These are phyloP conservation scores for Amblyjoppa fuscipennis DNA, from an alignment of 2,888 invertebrate genomes.

Conservation along the genomic window DNA sequence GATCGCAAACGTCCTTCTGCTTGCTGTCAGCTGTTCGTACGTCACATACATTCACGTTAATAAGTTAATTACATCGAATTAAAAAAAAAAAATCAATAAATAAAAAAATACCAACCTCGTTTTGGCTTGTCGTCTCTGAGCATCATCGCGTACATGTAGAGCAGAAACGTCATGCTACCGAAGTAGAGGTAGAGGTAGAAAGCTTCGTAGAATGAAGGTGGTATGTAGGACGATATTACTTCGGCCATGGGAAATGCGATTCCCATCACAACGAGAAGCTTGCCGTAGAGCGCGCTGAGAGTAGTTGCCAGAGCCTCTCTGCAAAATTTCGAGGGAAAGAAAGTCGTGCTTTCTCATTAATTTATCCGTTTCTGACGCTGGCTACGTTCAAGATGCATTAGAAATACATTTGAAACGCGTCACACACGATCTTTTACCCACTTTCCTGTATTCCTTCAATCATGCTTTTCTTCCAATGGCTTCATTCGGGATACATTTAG, in stretches of 20 bases:
- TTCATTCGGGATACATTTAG: no score
- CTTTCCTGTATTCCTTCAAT: no score
- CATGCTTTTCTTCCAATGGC: no score
- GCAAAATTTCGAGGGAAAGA: slow-evolving; percentile 36
- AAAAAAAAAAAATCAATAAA: background rate
- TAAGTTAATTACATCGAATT: background rate
- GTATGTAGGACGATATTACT: slow-evolving; percentile 97
- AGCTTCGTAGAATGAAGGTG: slow-evolving; percentile 96
- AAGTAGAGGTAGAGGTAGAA: slow-evolving; percentile 95
- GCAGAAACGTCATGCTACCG: slow-evolving; percentile 93
- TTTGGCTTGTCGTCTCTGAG: slow-evolving; percentile 88
- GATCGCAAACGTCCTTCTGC: slow-evolving; percentile 83
- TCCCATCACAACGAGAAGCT: slow-evolving; percentile 97
- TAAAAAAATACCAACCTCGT: slow-evolving; percentile 76
- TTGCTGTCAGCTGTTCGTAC: slow-evolving; percentile 75
- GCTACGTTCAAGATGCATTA: no score
- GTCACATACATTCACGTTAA: background rate
- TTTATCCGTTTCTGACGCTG: no score
- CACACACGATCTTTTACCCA: no score
- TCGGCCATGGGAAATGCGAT: slow-evolving; percentile 98
- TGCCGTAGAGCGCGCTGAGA: slow-evolving; percentile 96
- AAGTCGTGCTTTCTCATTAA: background rate
- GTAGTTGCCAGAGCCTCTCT: slow-evolving; percentile 96
- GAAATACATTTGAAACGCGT: no score
- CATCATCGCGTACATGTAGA: slow-evolving; percentile 94